A percentile compares a stretch with the other conserved stretches of the same genome.
Conservation (phyloP, 1,140 invertebrate species). For the Aphelenchoides besseyi region DNA sequence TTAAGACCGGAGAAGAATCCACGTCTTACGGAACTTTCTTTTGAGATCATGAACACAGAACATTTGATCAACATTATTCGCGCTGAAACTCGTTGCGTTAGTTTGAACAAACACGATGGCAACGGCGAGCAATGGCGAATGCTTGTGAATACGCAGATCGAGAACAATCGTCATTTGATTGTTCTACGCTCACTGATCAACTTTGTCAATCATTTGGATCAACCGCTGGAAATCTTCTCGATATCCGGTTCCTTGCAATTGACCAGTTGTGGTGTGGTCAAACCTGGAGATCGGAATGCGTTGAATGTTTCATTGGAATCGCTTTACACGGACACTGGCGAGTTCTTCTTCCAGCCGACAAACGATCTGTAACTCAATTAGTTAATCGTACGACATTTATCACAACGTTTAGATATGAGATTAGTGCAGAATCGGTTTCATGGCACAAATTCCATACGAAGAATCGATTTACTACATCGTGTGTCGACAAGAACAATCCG, state of each 20-base stretch:
- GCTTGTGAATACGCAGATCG: conserved; percentile 73
- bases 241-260: conserved; percentile 69
- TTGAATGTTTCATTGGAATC: conserved; percentile 79
- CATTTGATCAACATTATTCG: conserved; percentile 74
- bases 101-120: conserved; percentile 69
- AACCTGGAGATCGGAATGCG: conserved; percentile 66
- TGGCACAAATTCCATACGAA: conserved; percentile 63
- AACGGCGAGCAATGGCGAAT: conserved; percentile 73
- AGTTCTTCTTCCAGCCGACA: conserved; percentile 74
- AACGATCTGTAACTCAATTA: conserved; percentile 57
- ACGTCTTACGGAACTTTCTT: too few species aligned
- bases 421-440: conserved; percentile 54
- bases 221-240: conserved; percentile 77
- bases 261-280: conserved; percentile 72
- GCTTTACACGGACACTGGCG: conserved; percentile 78
- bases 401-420: conserved; percentile 51
- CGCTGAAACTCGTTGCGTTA: conserved; percentile 82
- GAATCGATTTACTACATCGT: conserved; percentile 50
- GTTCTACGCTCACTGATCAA: conserved; percentile 74
- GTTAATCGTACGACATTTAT: neutral
- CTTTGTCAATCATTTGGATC: conserved; percentile 79
- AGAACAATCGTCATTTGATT: conserved; percentile 72
- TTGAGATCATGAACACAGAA: conserved; percentile 62
- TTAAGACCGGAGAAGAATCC: too few species aligned
- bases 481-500: conserved; percentile 52